Base-by-base conservation (phyloP, 2,113 vertebrate genomes). In the Pygoscelis adeliae region DNA sequence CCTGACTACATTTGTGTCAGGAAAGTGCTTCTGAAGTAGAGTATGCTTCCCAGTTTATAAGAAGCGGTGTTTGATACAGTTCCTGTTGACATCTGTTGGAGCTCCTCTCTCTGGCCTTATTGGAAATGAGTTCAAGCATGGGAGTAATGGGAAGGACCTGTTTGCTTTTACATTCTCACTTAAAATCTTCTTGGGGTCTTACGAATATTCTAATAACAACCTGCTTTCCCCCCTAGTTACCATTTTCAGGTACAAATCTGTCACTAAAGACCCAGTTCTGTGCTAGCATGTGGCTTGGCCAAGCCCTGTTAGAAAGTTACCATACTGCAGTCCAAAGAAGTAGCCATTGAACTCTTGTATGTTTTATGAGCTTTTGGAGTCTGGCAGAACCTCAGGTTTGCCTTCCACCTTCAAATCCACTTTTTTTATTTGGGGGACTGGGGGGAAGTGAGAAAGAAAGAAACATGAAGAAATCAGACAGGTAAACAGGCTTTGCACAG, bases 401-500 rank as follows among this genome's bases (percentile, higher is more conserved):
- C n/a, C 34, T 88, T 73, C 61, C 56, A 36, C n/a, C 11, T 83
- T 84, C 30, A 87, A 71, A 82, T 76, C 29, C 58, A 20, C 36
- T 27, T 80, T 34, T 58, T 42, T 69, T 21, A 9, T 71, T 80
- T 53, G 5, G 2, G 7, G 10, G 6, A 1, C 7, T 14, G 5
- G 15, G 1, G 27, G 15, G 22, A 80, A 70, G 30, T 49, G 40
- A 27, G 81, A 59, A 23, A 52, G 67, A 83, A 85, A 63, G 32
- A 71, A 89, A 58, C n/a, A 38, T 17, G 13, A 83, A 92, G 61
- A 85, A 93, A 83, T 72, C 36, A 17, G 76, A 83, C 56, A 85
- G 52, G 53, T 91, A 85, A 94, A 83, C 21, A 77, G 71, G 27
- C n/a, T 94, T 95, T 73, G 83, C 92, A 53, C 15, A 27, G 62